Evolutionary conservation across 2,113 vertebrate genomes (phyloP).

Genomic region (Monopterus albus): DNA sequence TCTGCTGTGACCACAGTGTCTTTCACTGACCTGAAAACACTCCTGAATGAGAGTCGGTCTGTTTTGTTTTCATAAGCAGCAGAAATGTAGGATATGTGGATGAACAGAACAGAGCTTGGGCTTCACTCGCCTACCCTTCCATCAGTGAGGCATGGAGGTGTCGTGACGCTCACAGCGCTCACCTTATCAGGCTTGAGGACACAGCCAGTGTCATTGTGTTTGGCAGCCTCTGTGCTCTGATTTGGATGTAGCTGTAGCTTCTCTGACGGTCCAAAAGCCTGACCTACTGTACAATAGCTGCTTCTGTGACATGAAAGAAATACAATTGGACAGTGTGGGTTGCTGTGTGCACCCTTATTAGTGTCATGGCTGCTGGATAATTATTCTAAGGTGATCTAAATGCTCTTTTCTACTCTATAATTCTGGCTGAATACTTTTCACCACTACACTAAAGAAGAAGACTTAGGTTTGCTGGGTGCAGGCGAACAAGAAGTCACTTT

Average conservation of each 20-base stretch:
- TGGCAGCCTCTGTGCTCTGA: slow-evolving; percentile 44
- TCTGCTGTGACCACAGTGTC: slow-evolving; percentile 15
- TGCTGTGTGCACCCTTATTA: slow-evolving; percentile 6
- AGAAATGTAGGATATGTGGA: slow-evolving; percentile 18
- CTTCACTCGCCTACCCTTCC: slow-evolving; percentile 34
- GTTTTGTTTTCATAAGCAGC: slow-evolving; percentile 35
- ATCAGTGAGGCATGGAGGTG: slow-evolving; percentile 46
- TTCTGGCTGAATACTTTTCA: not conserved
- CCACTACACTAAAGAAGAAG: not conserved
- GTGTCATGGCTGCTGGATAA: slow-evolving; percentile 11
- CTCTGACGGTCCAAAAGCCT: slow-evolving; percentile 18
- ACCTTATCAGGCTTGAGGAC: slow-evolving; percentile 61
- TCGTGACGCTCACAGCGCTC: slow-evolving; percentile 45
- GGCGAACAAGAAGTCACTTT: not conserved
- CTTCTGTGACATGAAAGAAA: slow-evolving; percentile 2
- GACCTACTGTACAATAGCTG: slow-evolving; percentile 12
- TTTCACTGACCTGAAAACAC: slow-evolving; percentile 54
- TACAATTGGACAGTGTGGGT: not conserved
- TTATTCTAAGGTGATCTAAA: not conserved
- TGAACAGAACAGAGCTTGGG: slow-evolving; percentile 23
- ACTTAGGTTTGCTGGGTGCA: not conserved
- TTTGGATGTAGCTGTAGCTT: slow-evolving; percentile 43
- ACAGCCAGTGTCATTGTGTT: slow-evolving; percentile 59
- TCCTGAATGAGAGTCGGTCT: slow-evolving; percentile 32
- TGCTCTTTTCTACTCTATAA: not conserved